Percentiles rank a stretch among this genome's conserved stretches.
These are phyloP conservation scores for Lepus oiostolus DNA, from an alignment of 2,797 vertebrate species.

Conservation along the genomic window DNA sequence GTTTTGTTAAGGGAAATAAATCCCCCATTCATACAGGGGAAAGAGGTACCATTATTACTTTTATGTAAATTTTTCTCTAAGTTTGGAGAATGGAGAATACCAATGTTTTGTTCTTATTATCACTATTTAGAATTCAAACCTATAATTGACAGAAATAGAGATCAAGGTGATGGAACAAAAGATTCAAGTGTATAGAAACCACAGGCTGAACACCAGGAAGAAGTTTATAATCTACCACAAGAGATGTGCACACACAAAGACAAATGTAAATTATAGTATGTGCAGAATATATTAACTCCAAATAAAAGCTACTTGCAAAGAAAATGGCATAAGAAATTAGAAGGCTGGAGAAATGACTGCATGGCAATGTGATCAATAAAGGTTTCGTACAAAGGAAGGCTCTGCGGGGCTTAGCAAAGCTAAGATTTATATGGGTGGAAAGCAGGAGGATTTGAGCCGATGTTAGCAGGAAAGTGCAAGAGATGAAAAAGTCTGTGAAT, in stretches of 20 bases:
- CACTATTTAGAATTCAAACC: background rate
- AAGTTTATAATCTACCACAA: background rate
- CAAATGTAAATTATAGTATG: background rate
- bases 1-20: conserved; percentile 8
- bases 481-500: background rate
- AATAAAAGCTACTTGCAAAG: conserved; percentile 28
- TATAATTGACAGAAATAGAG: background rate
- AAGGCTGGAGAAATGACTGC: background rate
- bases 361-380: background rate
- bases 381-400: background rate
- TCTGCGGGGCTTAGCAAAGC: background rate
- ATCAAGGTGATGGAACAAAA: background rate
- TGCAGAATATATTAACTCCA: background rate
- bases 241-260: background rate
- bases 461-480: background rate
- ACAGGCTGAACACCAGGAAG: background rate
- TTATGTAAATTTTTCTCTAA: background rate
- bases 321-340: background rate
- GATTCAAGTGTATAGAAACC: background rate
- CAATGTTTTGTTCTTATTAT: background rate
- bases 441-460: background rate
- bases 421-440: background rate
- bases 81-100: background rate
- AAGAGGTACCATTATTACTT: background rate
- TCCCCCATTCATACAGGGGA: background rate